These are phyloP conservation scores for Ophion costatus DNA, from an alignment of 2,888 invertebrate species.

Conservation along the genomic window DNA sequence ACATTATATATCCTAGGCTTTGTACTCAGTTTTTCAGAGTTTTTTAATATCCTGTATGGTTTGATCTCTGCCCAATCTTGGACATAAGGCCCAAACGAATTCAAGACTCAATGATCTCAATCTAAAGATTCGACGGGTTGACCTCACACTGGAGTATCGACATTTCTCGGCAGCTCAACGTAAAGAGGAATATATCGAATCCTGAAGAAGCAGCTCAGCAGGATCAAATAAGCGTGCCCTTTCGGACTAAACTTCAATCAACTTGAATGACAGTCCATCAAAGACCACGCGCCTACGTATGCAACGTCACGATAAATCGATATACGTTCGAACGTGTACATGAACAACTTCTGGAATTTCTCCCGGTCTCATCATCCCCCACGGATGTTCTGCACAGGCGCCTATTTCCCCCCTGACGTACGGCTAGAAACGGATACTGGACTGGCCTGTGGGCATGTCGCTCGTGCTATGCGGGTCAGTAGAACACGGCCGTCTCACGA, in stretches of 20 bases:
- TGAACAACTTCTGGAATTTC: neutral
- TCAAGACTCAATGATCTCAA: too few species aligned
- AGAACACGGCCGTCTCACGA: conserved; percentile 73
- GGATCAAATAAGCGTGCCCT: neutral
- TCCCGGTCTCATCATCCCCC: conserved; percentile 16
- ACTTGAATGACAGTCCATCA: neutral
- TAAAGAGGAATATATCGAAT: too few species aligned
- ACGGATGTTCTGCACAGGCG: conserved; percentile 69
- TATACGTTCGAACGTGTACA: neutral
- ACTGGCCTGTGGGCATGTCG: conserved; percentile 60
- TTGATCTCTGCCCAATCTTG: too few species aligned
- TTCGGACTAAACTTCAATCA: neutral
- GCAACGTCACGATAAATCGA: conserved; percentile 13
- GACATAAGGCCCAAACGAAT: too few species aligned
- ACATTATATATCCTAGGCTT: too few species aligned
- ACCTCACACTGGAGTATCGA: too few species aligned
- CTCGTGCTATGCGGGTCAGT: conserved; percentile 78
- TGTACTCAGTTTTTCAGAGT: too few species aligned
- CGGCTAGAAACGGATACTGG: conserved; percentile 59
- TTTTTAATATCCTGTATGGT: too few species aligned
- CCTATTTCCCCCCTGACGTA: conserved; percentile 67
- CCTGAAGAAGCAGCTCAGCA: too few species aligned
- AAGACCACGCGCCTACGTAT: neutral
- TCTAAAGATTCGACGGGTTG: too few species aligned
- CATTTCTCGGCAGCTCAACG: too few species aligned